phyloP scores from a whole-genome alignment of 1,140 invertebrate genomes.

The Littorina saxatilis region DNA sequence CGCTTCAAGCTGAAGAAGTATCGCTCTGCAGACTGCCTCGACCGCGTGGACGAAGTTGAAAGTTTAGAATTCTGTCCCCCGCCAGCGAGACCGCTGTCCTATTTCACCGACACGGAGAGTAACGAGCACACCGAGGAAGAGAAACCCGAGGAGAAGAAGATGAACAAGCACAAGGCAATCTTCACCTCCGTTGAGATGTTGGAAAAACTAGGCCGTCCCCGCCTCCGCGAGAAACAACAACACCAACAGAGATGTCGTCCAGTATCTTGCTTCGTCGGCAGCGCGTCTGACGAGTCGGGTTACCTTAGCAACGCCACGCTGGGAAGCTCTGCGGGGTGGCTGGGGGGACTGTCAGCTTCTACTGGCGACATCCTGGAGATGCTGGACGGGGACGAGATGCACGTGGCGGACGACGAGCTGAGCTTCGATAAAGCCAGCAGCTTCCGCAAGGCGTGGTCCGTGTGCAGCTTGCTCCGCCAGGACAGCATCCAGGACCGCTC shows the following conservation, averaged over 20 bases:
- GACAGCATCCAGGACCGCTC: constrained; percentile 39
- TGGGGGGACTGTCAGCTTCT: constrained; percentile 18
- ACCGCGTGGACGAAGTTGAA: constrained; percentile 17
- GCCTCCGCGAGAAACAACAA: neutral
- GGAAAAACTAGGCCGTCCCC: constrained; percentile 26
- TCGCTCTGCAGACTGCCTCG: constrained; percentile 19
- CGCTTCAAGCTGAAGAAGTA: constrained; percentile 22
- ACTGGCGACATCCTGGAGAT: constrained; percentile 29
- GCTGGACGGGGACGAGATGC: constrained; percentile 14
- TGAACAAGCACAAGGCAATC: neutral
- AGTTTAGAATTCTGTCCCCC: constrained; percentile 15
- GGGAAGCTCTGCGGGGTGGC: neutral
- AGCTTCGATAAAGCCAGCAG: constrained; percentile 30
- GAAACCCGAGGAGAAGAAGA: neutral
- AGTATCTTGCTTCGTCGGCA: constrained; percentile 29
- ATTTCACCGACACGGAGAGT: constrained; percentile 2
- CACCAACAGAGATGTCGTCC: neutral
- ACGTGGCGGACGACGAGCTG: constrained; percentile 29
- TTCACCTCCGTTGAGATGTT: constrained; percentile 30
- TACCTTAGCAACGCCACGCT: constrained; percentile 35
- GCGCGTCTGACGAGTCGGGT: constrained; percentile 34
- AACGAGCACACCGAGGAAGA: neutral
- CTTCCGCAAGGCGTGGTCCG: constrained; percentile 32
- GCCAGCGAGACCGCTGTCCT: constrained; percentile 11
- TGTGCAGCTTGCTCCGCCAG: constrained; percentile 23